These are phyloP conservation scores for Antigone vipio DNA, from an alignment of 2,113 vertebrate genomes.

Conservation along the genomic window DNA sequence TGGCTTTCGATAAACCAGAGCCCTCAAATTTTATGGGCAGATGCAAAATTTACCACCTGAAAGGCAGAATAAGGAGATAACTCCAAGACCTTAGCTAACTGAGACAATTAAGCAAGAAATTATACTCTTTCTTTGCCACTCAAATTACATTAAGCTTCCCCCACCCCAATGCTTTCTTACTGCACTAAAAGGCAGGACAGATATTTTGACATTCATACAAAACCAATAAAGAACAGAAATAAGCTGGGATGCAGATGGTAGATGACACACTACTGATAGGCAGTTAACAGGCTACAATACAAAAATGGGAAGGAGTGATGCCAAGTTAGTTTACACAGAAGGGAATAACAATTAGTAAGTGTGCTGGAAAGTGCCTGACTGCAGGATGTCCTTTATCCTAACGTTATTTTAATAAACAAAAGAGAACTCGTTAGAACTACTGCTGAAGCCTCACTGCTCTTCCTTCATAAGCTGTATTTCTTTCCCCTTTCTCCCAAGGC, in stretches of 20 bases:
- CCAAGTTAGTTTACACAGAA: background rate
- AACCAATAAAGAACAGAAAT: background rate
- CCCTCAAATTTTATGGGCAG: background rate
- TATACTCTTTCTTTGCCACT: background rate
- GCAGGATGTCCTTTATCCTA: background rate
- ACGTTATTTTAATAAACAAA: background rate
- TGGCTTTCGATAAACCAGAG: constrained; percentile 31
- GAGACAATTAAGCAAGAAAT: background rate
- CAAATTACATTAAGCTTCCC: background rate
- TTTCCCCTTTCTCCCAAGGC: background rate
- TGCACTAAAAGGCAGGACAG: background rate
- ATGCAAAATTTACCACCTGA: background rate
- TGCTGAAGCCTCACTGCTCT: background rate
- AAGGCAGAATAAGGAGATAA: background rate
- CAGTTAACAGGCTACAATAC: background rate
- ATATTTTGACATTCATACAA: background rate
- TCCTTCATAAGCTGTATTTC: background rate
- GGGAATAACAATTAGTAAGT: background rate
- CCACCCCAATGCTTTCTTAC: background rate
- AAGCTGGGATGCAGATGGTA: background rate
- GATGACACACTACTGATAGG: rapidly evolving
- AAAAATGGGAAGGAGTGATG: background rate
- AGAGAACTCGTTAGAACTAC: background rate
- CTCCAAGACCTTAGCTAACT: background rate
- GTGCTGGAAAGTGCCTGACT: background rate